Conservation (phyloP, 1,140 invertebrate genomes). For the Dendroctonus ponderosae region DNA sequence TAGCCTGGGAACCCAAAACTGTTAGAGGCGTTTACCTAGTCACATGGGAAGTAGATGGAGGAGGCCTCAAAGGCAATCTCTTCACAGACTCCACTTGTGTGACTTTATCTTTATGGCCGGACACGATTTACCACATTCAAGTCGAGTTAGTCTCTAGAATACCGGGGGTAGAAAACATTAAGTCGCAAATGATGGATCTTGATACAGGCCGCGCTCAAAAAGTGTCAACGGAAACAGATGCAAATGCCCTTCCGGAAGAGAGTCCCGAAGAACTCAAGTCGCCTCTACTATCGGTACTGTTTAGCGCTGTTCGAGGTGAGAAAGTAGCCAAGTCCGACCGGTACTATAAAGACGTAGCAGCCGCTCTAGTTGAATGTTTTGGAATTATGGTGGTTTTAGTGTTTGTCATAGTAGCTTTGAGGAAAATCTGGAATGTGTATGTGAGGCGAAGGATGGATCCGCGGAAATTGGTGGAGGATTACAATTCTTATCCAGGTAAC, state of each 20-base stretch:
- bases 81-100: conserved; percentile 76
- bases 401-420: conserved; percentile 46
- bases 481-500: conserved; percentile 49
- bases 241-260: conserved; percentile 52
- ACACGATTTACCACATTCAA: conserved; percentile 77
- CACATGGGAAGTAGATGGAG: conserved; percentile 80
- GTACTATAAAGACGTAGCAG: conserved; percentile 57
- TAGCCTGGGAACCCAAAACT: conserved; percentile 69
- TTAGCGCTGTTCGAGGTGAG: conserved; percentile 59
- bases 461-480: conserved; percentile 60
- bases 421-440: conserved; percentile 13
- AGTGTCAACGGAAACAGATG: conserved; percentile 60
- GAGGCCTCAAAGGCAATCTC: conserved; percentile 79
- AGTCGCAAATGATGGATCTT: conserved; percentile 62
- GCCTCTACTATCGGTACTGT: conserved; percentile 58
- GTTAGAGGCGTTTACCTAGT: conserved; percentile 69
- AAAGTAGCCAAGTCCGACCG: conserved; percentile 53
- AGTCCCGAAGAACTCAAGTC: conserved; percentile 52
- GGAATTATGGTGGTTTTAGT: conserved; percentile 54
- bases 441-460: conserved; percentile 51
- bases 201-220: conserved; percentile 60
- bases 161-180: conserved; percentile 59
- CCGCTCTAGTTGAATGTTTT: conserved; percentile 54
- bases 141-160: conserved; percentile 62
- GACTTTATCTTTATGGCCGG: conserved; percentile 75